These are phyloP conservation scores for Xestia sexstrigata DNA, from an alignment of 2,888 invertebrate genomes.

Conservation along the genomic window DNA sequence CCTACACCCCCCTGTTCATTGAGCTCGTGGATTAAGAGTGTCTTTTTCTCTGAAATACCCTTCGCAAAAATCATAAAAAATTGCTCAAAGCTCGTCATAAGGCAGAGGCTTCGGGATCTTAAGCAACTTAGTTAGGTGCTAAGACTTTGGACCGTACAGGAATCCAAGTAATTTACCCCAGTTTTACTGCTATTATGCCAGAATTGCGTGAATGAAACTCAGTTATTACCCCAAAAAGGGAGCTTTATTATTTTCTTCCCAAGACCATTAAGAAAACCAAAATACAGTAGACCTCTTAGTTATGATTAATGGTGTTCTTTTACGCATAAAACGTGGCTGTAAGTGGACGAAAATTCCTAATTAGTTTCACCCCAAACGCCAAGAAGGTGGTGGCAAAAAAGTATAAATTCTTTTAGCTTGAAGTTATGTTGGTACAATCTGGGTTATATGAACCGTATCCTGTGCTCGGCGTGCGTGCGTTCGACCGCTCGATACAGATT, in stretches of 20 bases:
- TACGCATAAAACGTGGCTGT: constrained; percentile 57
- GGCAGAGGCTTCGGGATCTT: neutral
- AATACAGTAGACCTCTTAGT: constrained; percentile 47
- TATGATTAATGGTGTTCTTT: constrained; percentile 66
- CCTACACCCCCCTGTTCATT: no score
- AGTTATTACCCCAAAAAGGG: constrained; percentile 10
- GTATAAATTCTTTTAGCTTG: constrained; percentile 72
- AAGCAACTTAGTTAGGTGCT: neutral
- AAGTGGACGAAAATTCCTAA: constrained; percentile 75
- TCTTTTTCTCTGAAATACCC: neutral
- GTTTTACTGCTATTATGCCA: neutral
- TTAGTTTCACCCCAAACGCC: constrained; percentile 76
- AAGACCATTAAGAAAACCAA: constrained; percentile 42
- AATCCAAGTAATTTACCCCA: neutral
- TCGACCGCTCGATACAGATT: constrained; percentile 50
- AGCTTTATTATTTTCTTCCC: constrained; percentile 28
- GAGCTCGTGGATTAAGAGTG: neutral
- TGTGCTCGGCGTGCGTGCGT: constrained; percentile 77
- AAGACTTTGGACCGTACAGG: neutral
- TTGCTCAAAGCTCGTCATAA: no score
- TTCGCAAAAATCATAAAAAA: no score
- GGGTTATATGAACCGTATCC: constrained; percentile 78
- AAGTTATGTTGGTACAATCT: constrained; percentile 70
- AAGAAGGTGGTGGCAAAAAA: constrained; percentile 51
- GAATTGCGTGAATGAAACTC: constrained; percentile 36